Evolutionary conservation across 2,888 invertebrate species (phyloP), one percentile per base, ranked within the genome.

Genomic region (Hirtodrosophila trivittata): DNA sequence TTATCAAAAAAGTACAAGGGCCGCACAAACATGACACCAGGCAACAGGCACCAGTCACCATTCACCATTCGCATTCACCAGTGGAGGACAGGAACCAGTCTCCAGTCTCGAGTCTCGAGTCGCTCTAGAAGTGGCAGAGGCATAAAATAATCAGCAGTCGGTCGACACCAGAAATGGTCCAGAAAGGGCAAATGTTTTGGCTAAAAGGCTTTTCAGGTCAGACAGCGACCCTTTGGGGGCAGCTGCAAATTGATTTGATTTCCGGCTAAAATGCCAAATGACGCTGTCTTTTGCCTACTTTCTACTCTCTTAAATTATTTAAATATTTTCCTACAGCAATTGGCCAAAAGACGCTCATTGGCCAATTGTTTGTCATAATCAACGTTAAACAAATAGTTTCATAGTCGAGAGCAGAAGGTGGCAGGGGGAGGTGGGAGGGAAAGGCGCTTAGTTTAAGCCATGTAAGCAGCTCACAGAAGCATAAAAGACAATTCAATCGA

Each of bases 191-290:
- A 85, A 80, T 76, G 83, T 78, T 76, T 47, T 52, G 73, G 69
- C 62, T 71, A 82, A 81, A 82, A 78, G 83, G 73, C 73, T 84
- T 77, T 81, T 62, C 72, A 82, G 80, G 78, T 82, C 78, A 62
- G 38, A 28, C 46, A 14, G 30, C 51, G 38, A 57, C 54, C 62
- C 64, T 55, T 52, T 21, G 18, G 7, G 54, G 55, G 47, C 30
- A 18, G 8, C 54, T 42, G 64, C 62, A 71, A 74, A 80, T 80
- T 80, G 78, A 84, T 81, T 80, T 69, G 71, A 80, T 70, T 52
- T 55, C 18, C 41, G 28, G 18, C 33, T 30, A 13, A 28, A 41
- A 37, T 37, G 38, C n/a, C 42, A 56, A 65, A 50, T 66, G 56
- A 46, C 30, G 47, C 39, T 41, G 26, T 3, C 5, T 21, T 9